Evolutionary conservation across 2,113 vertebrate genomes (phyloP), one percentile per base, ranked within the genome.

Genomic region (Lates calcarifer): DNA sequence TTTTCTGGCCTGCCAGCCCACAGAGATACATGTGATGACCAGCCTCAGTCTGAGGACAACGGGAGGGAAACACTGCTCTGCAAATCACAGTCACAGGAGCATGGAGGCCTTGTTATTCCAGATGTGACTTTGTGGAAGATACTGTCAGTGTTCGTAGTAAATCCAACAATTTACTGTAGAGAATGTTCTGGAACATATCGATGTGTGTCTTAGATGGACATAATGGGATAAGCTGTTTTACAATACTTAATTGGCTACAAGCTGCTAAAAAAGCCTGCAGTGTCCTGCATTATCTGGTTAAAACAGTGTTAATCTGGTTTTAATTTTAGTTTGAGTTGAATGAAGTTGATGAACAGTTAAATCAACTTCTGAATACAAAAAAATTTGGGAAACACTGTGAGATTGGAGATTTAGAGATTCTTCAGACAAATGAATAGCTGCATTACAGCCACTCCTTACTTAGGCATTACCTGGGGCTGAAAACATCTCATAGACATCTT

Each of bases 101-200:
- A 53, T 5, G 12, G 35, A 61, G 26, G 41, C 55, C 45, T 60
- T 81, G 62, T 68, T 81, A 43, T 81, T 81, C 41, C 62, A 81
- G 70, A 61, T 74, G 63, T 65, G n/a, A 47, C 15, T 26, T 20
- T 45, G 35, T 56, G 39, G 76, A 71, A 56, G 58, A 53, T 41
- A 43, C 14, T 17, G 3, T 20, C 2, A 3, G 33, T 43, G 24
- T 22, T 72, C 20, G 43, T 47, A 6, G 49, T 39, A 65, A 79
- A 71, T 33, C 47, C 47, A 79, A n/a, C 33, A 37, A 72, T 72
- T 64, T 26, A 33, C 67, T 61, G 56, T 22, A 6, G 33, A 61
- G 66, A 62, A 57, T 11, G 20, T 33, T 73, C 56, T 35, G 39
- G 39, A 57, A 56, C 13, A 64, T 6, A 49, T 47, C 5, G 15